These are phyloP conservation scores for Clarias laeviceps DNA, from an alignment of 2,797 vertebrate genomes.

Conservation along the genomic window DNA sequence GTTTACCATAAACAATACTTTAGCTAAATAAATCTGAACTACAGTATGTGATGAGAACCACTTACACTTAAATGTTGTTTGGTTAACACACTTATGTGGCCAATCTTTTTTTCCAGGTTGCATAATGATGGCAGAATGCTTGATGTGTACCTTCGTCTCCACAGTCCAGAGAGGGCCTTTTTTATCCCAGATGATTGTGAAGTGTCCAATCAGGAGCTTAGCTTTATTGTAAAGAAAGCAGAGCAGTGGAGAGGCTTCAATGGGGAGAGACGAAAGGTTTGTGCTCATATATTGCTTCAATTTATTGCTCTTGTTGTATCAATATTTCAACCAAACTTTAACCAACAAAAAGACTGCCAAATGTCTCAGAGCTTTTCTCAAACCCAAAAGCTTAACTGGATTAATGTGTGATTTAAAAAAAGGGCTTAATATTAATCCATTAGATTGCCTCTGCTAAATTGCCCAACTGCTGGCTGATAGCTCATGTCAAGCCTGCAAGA, in stretches of 20 bases:
- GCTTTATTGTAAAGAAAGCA: slow-evolving; percentile 85
- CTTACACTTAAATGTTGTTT: not conserved
- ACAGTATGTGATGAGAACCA: not conserved
- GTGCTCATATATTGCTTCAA: slow-evolving; percentile 44
- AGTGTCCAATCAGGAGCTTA: slow-evolving; percentile 91
- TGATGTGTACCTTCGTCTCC: slow-evolving; percentile 82
- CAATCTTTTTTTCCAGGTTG: slow-evolving; percentile 69
- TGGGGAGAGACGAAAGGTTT: slow-evolving; percentile 89
- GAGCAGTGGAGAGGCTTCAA: slow-evolving; percentile 89
- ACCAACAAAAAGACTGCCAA: slow-evolving; percentile 1
- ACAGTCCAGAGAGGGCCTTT: slow-evolving; percentile 79
- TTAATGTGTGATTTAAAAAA: slow-evolving; percentile 62
- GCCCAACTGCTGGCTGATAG: slow-evolving; percentile 49
- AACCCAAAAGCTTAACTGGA: slow-evolving; percentile 55
- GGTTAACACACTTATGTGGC: not conserved
- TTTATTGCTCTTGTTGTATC: not conserved
- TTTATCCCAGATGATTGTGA: slow-evolving; percentile 88
- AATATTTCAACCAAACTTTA: not conserved
- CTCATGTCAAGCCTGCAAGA: slow-evolving; percentile 43
- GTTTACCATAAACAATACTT: not conserved
- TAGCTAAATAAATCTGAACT: not conserved
- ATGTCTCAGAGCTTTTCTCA: slow-evolving; percentile 38
- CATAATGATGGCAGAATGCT: slow-evolving; percentile 83
- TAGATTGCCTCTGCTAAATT: slow-evolving; percentile 54
- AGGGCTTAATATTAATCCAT: slow-evolving; percentile 58